These are phyloP conservation scores for Aporrectodea caliginosa DNA, from an alignment of 1,140 invertebrate species.

Conservation along the genomic window DNA sequence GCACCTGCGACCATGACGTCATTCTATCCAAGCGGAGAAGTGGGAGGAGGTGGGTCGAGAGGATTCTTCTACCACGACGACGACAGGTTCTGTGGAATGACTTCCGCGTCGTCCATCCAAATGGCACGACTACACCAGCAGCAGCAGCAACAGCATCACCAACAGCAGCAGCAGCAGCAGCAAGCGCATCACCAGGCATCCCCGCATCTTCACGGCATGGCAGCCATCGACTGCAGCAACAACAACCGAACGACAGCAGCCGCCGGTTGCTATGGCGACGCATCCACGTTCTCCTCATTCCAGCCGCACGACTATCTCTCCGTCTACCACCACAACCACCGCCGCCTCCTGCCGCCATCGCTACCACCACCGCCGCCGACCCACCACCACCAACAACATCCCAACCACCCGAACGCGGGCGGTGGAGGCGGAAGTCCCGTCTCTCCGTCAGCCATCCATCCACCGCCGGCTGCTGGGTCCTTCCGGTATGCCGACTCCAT, in stretches of 20 bases:
- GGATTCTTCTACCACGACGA: neutral
- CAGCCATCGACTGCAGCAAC: neutral
- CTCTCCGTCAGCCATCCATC: neutral
- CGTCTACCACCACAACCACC: neutral
- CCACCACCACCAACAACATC: neutral
- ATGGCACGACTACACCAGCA: neutral
- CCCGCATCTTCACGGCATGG: neutral
- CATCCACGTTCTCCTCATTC: neutral
- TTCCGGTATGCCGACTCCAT: neutral
- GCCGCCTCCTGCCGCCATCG: neutral
- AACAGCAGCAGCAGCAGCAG: neutral
- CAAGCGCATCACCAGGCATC: no score
- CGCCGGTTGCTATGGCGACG: neutral
- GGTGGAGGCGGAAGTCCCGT: neutral
- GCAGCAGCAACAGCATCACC: neutral
- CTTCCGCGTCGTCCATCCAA: neutral
- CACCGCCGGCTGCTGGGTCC: no score
- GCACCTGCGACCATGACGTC: neutral
- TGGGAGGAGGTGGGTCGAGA: neutral
- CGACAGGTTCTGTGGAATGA: neutral
- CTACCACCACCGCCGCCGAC: no score
- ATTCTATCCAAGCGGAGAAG: neutral
- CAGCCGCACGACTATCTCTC: neutral
- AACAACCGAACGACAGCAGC: no score
- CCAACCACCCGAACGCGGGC: neutral